A percentile compares a stretch with the other conserved stretches of the same genome.
Conservation (phyloP, 2,888 invertebrate species). For the Gymnoscelis rufifasciata region DNA sequence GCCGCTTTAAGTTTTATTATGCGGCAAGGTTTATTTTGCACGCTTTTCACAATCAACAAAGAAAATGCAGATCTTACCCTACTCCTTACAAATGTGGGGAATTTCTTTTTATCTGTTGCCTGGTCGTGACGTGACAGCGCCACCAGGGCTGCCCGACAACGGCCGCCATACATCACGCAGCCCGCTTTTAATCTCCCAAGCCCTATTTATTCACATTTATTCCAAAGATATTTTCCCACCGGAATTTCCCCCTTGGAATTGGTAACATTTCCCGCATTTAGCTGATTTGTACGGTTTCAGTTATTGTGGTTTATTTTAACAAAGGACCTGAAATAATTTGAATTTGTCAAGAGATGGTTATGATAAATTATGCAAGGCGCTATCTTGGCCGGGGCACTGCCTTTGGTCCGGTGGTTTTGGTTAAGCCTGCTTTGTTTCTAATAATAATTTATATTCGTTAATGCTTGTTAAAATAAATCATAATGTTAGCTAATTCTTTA, state of each 20-base stretch:
- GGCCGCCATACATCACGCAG: slow-evolving; percentile 60
- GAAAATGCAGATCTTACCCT: slow-evolving; percentile 15
- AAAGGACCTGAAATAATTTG: slow-evolving; percentile 54
- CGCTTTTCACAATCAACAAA: slow-evolving; percentile 7
- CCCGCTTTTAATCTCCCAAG: slow-evolving; percentile 70
- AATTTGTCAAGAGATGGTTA: slow-evolving; percentile 50
- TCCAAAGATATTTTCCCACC: slow-evolving; percentile 69
- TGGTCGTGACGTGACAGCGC: slow-evolving; percentile 36
- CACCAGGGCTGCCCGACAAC: slow-evolving; percentile 26
- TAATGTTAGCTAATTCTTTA: no score
- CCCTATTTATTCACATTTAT: slow-evolving; percentile 75
- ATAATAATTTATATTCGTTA: slow-evolving; percentile 8
- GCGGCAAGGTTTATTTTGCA: no score
- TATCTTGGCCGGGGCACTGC: slow-evolving; percentile 31
- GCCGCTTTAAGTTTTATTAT: no score
- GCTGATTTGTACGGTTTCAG: slow-evolving; percentile 64
- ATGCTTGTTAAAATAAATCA: not conserved
- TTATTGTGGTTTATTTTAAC: slow-evolving; percentile 63
- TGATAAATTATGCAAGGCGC: slow-evolving; percentile 45
- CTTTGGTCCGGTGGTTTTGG: slow-evolving; percentile 16
- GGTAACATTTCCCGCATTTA: slow-evolving; percentile 65
- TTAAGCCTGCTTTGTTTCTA: slow-evolving; percentile 33
- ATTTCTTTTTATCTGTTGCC: slow-evolving; percentile 46
- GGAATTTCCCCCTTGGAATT: slow-evolving; percentile 70
- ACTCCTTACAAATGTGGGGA: slow-evolving; percentile 37